A percentile compares a stretch with the other conserved stretches of the same genome.
Evolutionary conservation across 1,140 invertebrate genomes (phyloP).

Genomic region (Sinella curviseta): DNA sequence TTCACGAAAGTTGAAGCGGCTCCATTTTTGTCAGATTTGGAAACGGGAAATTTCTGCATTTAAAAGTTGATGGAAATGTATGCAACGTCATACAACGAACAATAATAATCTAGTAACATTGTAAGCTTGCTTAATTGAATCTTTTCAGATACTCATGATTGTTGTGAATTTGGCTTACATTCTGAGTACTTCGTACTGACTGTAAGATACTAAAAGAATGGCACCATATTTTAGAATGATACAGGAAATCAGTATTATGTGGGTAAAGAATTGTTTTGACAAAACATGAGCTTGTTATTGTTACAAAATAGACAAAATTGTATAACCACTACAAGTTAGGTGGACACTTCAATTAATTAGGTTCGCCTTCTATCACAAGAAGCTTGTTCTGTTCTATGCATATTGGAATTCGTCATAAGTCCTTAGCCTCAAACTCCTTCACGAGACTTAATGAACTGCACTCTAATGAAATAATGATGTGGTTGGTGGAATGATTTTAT

Average conservation of each 20-base stretch:
- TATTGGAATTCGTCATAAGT: no score
- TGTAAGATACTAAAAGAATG: neutral
- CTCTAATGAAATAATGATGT: slow-evolving; percentile 10
- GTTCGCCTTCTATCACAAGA: neutral
- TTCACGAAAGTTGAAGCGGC: no score
- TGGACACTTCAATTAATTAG: slow-evolving; percentile 1
- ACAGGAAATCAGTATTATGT: neutral
- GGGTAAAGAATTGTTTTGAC: neutral
- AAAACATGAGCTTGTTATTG: neutral
- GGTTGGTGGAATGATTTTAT: neutral
- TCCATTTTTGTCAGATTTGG: no score
- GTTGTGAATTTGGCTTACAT: no score
- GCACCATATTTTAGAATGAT: neutral
- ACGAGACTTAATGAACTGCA: neutral
- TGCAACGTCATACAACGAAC: no score
- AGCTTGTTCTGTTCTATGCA: neutral
- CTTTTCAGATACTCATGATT: neutral
- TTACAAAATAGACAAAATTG: neutral
- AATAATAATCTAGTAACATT: no score
- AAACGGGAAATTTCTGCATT: no score
- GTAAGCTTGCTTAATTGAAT: neutral
- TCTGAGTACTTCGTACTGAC: neutral
- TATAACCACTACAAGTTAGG: no score
- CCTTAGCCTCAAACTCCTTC: neutral
- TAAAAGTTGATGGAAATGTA: no score